A percentile compares a stretch with the other conserved stretches of the same genome.
Conservation (phyloP, 2,797 vertebrate genomes). For the Pseudomugil gertrudae region DNA sequence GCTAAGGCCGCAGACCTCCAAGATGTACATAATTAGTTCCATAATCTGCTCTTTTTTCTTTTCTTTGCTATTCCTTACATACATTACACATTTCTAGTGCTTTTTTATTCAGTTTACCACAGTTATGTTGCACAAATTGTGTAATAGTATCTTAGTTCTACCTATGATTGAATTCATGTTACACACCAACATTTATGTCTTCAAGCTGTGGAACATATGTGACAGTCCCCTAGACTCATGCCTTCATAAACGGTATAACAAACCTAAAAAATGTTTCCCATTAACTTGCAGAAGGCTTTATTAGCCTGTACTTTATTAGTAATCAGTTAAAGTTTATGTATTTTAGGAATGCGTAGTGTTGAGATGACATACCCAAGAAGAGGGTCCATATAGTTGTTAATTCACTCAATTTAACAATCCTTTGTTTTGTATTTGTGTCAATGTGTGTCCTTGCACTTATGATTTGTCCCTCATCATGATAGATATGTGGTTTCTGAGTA, state of each 20-base stretch:
- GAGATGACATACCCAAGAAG: too few relatives aligned
- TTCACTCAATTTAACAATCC: too few relatives aligned
- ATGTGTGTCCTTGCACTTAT: not conserved
- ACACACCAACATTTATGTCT: not conserved
- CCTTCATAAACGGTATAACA: not conserved
- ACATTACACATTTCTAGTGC: not conserved
- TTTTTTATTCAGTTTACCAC: not conserved
- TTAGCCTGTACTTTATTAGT: not conserved
- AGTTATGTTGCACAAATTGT: not conserved
- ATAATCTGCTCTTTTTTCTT: too few relatives aligned
- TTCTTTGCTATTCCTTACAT: not conserved
- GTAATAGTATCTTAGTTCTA: not conserved
- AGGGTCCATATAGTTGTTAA: too few relatives aligned
- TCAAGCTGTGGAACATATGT: not conserved
- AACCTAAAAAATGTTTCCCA: not conserved
- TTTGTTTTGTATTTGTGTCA: too few relatives aligned
- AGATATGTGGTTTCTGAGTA: not conserved
- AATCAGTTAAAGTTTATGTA: not conserved
- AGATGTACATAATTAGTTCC: not conserved
- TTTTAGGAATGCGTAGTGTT: not conserved
- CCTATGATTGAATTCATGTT: not conserved
- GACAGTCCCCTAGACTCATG: not conserved
- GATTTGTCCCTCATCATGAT: not conserved
- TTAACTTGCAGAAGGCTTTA: not conserved
- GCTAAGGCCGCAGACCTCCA: not conserved